Evolutionary conservation across 2,888 invertebrate species (phyloP).

Genomic region (Drosophila suboccidentalis): DNA sequence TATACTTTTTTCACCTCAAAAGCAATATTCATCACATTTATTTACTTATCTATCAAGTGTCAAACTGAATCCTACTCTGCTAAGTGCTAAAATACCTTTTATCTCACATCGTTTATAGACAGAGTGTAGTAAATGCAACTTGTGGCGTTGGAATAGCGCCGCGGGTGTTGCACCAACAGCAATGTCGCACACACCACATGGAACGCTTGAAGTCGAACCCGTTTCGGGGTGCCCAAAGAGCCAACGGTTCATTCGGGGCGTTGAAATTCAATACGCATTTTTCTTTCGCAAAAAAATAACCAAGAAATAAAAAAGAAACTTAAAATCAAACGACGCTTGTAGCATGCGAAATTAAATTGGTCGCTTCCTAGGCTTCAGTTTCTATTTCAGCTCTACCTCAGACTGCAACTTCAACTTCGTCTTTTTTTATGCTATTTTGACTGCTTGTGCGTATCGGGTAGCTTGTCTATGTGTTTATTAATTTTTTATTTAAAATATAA

Average conservation of each 20-base stretch:
- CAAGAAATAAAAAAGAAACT: conserved; percentile 4
- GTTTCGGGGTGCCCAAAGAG: conserved; percentile 54
- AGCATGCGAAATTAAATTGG: conserved; percentile 51
- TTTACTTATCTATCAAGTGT: too few relatives aligned
- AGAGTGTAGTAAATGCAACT: conserved; percentile 25
- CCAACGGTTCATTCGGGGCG: conserved; percentile 28
- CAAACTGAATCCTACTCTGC: too few relatives aligned
- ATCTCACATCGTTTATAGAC: neutral
- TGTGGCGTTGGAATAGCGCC: conserved; percentile 59
- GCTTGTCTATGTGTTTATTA: conserved; percentile 43
- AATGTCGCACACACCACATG: conserved; percentile 32
- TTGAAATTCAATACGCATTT: conserved; percentile 74
- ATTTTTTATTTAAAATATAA: conserved; percentile 37
- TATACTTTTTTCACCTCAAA: too few relatives aligned
- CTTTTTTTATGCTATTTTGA: conserved; percentile 7
- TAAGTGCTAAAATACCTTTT: neutral
- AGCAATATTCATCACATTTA: too few relatives aligned
- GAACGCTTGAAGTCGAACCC: conserved; percentile 44
- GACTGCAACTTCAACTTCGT: neutral
- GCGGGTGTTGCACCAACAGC: conserved; percentile 66
- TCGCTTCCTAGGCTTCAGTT: conserved; percentile 57
- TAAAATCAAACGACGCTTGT: conserved; percentile 23
- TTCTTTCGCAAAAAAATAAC: conserved; percentile 45
- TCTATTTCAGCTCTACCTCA: neutral
- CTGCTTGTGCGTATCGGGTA: conserved; percentile 56